Evolutionary conservation across 2,888 invertebrate species (phyloP), one percentile per base, ranked within the genome.

Genomic region (Mactromeris polynyma): DNA sequence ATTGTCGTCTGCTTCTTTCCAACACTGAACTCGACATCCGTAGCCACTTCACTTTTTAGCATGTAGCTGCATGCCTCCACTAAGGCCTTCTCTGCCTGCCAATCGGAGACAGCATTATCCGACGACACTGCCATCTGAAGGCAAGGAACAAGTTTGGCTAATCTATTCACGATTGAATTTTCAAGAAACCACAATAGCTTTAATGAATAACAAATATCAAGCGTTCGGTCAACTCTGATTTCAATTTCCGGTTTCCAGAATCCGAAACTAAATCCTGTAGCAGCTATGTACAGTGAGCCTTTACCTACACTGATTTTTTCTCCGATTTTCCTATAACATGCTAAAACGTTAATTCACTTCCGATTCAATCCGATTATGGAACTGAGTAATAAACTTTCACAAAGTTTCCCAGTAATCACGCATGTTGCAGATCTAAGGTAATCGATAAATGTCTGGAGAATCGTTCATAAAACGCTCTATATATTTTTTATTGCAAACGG

Each of bases 21-120:
- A 9, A 94, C 93, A 14, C 91, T 83, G 77, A 94, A 93, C 31
- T 85, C 83, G 17, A 93, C 91, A 85, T 94, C 94, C 78, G 92
- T 89, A 0, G 90, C 91, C 46, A 93, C 85, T 73, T 89, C 87
- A 79, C 87, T 92, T 46, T 83, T 87, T 51, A 91, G 81, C 94
- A 94, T 94, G 85, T 93, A 82, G 17, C 87, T 84, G 64, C 92
- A 89, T 46, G 93, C 93, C 26, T 93, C 92, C 36, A 87, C 31
- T 26, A 93, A 46, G 14, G 84, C 79, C 69, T 89, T 88, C 7
- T 86, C 89, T 4, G 87, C 89, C 84, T 94, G 94, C 93, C 94
- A 94, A 81, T 93, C 93, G 51, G 83, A 51, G 6, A 82, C 36
- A 17, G 78, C 31, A 36, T 86, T 78, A 38, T 86, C 91, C n/a